phyloP scores from a whole-genome alignment of 1,140 invertebrate species.

The Lanistes nyassanus region DNA sequence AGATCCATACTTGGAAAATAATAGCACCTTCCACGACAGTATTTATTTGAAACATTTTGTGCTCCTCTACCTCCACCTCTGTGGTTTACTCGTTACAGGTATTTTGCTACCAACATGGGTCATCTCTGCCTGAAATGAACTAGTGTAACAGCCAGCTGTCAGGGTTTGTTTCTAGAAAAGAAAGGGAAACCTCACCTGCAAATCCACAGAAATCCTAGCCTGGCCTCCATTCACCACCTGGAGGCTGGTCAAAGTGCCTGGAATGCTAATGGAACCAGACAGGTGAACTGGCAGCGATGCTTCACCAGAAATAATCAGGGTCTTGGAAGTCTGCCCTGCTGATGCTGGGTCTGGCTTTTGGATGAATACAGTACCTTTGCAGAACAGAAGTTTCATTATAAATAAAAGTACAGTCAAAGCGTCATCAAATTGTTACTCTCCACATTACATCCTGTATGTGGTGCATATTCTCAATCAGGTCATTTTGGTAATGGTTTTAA shows the following conservation, averaged over 20 bases:
- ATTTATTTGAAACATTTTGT: too few relatives aligned
- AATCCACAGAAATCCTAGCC: constrained; percentile 22
- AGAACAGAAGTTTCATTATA: neutral
- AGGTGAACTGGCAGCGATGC: constrained; percentile 32
- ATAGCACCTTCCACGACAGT: too few relatives aligned
- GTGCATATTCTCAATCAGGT: neutral
- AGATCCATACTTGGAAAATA: too few relatives aligned
- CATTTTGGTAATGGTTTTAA: neutral
- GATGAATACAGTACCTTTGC: constrained; percentile 44
- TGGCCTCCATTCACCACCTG: constrained; percentile 23
- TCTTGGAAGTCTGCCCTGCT: constrained; percentile 1
- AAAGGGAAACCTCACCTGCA: neutral
- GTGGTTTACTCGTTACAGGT: too few relatives aligned
- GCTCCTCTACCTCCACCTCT: too few relatives aligned
- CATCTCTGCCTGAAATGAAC: too few relatives aligned
- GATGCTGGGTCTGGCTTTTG: constrained; percentile 19
- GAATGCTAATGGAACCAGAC: constrained; percentile 31
- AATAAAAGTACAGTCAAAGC: constrained; percentile 1
- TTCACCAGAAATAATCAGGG: constrained; percentile 31
- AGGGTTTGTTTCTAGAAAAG: too few relatives aligned
- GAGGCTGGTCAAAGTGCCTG: constrained; percentile 21
- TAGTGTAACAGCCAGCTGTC: too few relatives aligned
- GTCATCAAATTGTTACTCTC: neutral
- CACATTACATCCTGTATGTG: neutral
- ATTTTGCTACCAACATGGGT: too few relatives aligned